Evolutionary conservation across 1,140 invertebrate genomes (phyloP), one percentile per base, ranked within the genome.

Genomic region (Zaprionus tsacasi): DNA sequence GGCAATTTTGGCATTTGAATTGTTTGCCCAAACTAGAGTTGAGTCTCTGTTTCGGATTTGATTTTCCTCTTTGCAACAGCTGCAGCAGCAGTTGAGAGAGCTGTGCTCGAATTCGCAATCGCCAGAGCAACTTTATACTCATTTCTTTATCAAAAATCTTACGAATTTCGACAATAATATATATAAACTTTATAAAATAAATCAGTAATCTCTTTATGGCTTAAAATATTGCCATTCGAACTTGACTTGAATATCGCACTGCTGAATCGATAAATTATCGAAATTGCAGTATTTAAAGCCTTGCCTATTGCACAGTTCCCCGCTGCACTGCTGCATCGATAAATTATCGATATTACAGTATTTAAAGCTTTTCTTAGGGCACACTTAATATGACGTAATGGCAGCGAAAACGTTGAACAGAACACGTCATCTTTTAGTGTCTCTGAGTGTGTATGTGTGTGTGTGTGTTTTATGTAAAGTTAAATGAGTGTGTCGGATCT

Each of bases 11-110:
- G 21, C 45, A 50, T 50, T 50, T 25, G 45, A 50, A 50, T 50
- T 50, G 17, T 50, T 10, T 50, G 45, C 45, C 17, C 2, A 50
- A 50, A n/a, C 48, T 56, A 55, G 61, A 55, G 70, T 56, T 54
- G 64, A 50, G 45, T 50, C 45, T 50, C 27, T 6, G 45, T 25
- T 25, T 50, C 17, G 17, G 17, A 50, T 50, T 50, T 50, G 45
- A 25, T 50, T 21, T 50, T 50, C 8, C 10, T 11, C 45, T 25
- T 38, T 30, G 21, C 65, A 68, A 36, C 60, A 30, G 12, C 56
- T 40, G 36, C 21, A 13, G 36, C 15, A 21, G 45, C 45, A 58
- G 36, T 27, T 4, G 56, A 38, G 17, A 21, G 10, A 25, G 35
- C 6, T n/a, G 11, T 50, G 48, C 21, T 38, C 1, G 0, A 54